These are phyloP conservation scores for Sabellastarte sp. DNA, from an alignment of 2,888 invertebrate genomes.

Conservation along the genomic window DNA sequence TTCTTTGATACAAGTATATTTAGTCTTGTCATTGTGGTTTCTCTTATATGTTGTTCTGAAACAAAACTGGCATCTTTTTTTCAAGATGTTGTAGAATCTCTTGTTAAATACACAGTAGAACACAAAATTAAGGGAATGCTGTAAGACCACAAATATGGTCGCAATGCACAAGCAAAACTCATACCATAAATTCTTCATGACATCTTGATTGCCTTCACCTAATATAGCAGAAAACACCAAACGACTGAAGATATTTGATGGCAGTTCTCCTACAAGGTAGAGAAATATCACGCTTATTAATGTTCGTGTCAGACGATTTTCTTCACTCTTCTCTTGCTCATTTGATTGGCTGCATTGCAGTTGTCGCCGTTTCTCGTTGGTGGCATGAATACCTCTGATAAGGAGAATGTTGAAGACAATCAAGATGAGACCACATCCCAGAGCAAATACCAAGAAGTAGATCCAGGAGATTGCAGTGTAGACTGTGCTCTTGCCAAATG, in stretches of 20 bases:
- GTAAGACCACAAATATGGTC: conserved; percentile 19
- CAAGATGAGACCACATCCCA: conserved; percentile 8
- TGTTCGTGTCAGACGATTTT: conserved; percentile 19
- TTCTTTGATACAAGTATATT: too few species aligned
- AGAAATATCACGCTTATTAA: conserved; percentile 24
- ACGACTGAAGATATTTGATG: conserved; percentile 20
- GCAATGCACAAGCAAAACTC: conserved; percentile 11
- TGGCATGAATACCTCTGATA: conserved; percentile 16
- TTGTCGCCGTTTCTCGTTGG: conserved; percentile 1
- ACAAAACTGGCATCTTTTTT: background rate
- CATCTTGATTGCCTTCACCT: conserved; percentile 6
- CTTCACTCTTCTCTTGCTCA: background rate
- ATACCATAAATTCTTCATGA: conserved; percentile 10
- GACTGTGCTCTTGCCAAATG: conserved; percentile 12
- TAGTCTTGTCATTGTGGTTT: too few species aligned
- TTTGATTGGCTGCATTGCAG: background rate
- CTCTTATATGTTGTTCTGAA: too few species aligned
- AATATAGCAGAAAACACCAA: conserved; percentile 12
- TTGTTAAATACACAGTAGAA: conserved; percentile 26
- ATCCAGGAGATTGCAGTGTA: conserved; percentile 19
- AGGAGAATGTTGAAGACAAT: conserved; percentile 26
- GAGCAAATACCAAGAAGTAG: conserved; percentile 15
- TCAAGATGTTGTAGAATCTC: conserved; percentile 11
- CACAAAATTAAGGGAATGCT: conserved; percentile 25
- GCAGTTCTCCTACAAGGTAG: conserved; percentile 24